A percentile compares a stretch with the other conserved stretches of the same genome.
phyloP scores from a whole-genome alignment of 2,888 invertebrate species.

The Lasioglossum villosulum region DNA sequence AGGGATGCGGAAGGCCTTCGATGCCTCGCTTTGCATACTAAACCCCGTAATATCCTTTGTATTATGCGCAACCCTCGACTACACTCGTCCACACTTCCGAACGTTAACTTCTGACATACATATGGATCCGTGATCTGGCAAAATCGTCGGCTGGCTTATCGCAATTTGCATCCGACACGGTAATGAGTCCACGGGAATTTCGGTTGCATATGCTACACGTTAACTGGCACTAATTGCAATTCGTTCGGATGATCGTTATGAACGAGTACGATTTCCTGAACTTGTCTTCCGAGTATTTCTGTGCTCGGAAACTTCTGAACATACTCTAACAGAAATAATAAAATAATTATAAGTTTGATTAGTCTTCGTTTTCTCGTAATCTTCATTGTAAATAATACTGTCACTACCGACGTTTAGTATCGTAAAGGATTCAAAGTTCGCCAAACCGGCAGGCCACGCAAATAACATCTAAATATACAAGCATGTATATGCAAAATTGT shows the following conservation, averaged over 20 bases:
- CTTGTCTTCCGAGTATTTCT: background rate
- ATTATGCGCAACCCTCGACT: constrained; percentile 52
- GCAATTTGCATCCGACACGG: constrained; percentile 64
- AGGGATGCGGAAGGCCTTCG: constrained; percentile 22
- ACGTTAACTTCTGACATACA: constrained; percentile 39
- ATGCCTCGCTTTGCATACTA: constrained; percentile 58
- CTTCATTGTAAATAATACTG: too few species aligned
- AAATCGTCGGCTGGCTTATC: constrained; percentile 61
- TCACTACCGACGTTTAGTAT: too few species aligned
- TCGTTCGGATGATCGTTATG: background rate
- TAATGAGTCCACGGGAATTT: constrained; percentile 44
- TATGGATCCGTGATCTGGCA: constrained; percentile 55
- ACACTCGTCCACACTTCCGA: constrained; percentile 37
- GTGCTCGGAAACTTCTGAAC: background rate
- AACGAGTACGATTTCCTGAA: background rate
- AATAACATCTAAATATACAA: background rate
- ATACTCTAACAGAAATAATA: background rate
- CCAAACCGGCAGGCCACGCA: background rate
- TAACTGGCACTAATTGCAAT: background rate
- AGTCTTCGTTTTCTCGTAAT: too few species aligned
- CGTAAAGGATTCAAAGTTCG: background rate
- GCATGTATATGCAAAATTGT: too few species aligned
- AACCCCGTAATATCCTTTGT: constrained; percentile 66
- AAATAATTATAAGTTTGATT: background rate
- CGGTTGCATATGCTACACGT: background rate